Conservation (phyloP, 2,888 invertebrate genomes). For the Plebejus anna region DNA sequence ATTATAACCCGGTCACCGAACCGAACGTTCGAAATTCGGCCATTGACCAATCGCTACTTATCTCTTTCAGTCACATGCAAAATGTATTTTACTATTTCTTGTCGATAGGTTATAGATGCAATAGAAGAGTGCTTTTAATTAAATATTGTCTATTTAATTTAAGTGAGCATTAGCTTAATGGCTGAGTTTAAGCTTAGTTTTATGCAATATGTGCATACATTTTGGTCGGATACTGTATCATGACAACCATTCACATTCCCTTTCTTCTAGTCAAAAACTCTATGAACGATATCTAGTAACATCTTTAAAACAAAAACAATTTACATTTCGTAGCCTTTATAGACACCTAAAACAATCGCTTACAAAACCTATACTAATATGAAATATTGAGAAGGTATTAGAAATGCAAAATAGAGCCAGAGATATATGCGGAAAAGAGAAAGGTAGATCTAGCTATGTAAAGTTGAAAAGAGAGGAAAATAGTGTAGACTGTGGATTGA, state of each 20-base stretch:
- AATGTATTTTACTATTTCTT: too few relatives aligned
- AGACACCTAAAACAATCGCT: background rate
- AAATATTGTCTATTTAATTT: too few relatives aligned
- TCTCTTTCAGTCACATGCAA: too few relatives aligned
- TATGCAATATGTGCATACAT: too few relatives aligned
- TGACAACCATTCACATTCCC: background rate
- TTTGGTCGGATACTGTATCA: background rate
- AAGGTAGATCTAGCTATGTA: background rate
- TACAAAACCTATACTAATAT: background rate
- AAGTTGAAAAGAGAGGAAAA: background rate
- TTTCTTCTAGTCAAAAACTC: background rate
- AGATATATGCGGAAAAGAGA: conserved; percentile 2
- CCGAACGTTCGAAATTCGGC: too few relatives aligned
- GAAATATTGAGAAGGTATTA: background rate
- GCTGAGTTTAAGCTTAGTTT: too few relatives aligned
- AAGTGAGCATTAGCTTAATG: too few relatives aligned
- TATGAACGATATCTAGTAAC: conserved; percentile 7
- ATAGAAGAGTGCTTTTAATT: too few relatives aligned
- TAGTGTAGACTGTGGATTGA: background rate
- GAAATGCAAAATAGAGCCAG: background rate
- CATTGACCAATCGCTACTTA: too few relatives aligned
- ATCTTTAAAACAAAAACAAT: background rate
- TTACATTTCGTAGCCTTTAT: background rate
- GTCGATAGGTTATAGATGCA: too few relatives aligned
- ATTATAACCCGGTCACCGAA: too few relatives aligned